Percentiles rank a stretch among this genome's conserved stretches.
Conservation (phyloP, 2,797 vertebrate genomes). For the Anas bahamensis region DNA sequence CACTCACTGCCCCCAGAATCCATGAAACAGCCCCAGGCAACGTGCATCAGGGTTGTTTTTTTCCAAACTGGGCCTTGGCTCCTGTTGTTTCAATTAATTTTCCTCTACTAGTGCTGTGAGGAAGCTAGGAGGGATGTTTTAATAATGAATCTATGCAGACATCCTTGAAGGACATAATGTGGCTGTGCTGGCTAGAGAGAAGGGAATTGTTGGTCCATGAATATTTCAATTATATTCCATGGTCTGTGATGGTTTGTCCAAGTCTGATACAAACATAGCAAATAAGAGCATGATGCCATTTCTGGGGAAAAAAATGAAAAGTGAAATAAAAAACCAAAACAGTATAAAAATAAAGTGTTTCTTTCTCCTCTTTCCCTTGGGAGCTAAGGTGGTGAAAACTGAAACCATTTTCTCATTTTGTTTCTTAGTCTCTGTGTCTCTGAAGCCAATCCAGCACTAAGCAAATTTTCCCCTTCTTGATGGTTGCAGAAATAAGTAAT, state of each 20-base stretch:
- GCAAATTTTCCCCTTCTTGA: background rate
- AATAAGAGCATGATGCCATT: background rate
- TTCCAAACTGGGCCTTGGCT: background rate
- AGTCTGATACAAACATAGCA: background rate
- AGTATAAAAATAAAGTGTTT: background rate
- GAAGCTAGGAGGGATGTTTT: background rate
- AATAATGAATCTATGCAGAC: background rate
- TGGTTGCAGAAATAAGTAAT: background rate
- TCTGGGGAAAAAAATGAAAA: background rate
- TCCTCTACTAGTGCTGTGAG: background rate
- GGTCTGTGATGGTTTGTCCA: background rate
- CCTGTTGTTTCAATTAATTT: background rate
- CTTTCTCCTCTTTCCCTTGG: background rate
- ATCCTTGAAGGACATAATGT: background rate
- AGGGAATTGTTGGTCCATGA: background rate
- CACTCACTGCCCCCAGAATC: background rate
- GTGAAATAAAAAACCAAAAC: background rate
- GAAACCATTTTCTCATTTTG: background rate
- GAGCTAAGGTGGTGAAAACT: background rate
- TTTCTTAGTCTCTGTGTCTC: background rate
- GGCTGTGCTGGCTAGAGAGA: background rate
- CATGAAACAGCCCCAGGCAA: background rate
- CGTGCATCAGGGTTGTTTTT: background rate
- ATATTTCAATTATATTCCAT: background rate
- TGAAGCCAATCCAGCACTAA: background rate